phyloP scores from a whole-genome alignment of 2,113 vertebrate genomes.

The Lampris megalopsis region DNA sequence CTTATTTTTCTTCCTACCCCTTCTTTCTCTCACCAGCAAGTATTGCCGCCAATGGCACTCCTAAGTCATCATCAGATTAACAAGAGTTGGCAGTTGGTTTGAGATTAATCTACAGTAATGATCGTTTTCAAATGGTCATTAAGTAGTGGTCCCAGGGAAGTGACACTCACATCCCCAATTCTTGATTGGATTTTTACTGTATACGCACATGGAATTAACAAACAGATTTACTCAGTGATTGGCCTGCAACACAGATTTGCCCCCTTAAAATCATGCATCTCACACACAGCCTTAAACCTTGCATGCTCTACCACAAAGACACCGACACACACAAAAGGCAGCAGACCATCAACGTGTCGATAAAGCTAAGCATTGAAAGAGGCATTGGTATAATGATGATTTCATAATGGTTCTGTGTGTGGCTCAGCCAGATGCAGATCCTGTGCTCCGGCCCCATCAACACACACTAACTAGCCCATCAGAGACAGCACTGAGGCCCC shows the following conservation, averaged over 20 bases:
- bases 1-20: too few relatives aligned
- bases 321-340: conserved; percentile 10
- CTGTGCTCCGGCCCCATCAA: conserved; percentile 34
- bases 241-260: conserved; percentile 6
- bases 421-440: conserved; percentile 37
- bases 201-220: neutral
- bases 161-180: conserved; percentile 33
- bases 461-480: conserved; percentile 47
- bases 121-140: conserved; percentile 30
- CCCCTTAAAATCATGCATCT: neutral
- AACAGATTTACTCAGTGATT: neutral
- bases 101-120: conserved; percentile 5
- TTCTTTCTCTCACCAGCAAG: neutral
- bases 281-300: neutral
- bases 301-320: neutral
- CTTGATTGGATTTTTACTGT: conserved; percentile 5
- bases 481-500: conserved; percentile 39
- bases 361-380: conserved; percentile 22
- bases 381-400: conserved; percentile 43
- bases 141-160: neutral
- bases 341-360: conserved; percentile 29
- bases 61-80: conserved; percentile 1
- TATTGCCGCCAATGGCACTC: neutral
- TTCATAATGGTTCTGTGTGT: conserved; percentile 59
- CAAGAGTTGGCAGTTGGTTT: conserved; percentile 1